These are phyloP conservation scores for Morpho deidamia DNA, from an alignment of 2,888 invertebrate genomes.

Conservation along the genomic window DNA sequence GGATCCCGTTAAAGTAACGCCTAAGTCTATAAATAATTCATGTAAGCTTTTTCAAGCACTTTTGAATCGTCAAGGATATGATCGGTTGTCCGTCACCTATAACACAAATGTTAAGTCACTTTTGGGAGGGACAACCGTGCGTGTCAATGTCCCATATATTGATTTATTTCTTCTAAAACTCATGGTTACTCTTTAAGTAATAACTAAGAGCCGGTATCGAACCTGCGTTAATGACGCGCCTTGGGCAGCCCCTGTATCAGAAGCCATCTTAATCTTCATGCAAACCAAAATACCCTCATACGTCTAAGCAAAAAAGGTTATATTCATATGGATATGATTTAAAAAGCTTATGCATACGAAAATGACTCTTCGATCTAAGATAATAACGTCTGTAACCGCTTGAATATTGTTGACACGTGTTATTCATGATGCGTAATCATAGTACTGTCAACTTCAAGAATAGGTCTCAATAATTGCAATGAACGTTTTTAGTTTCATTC, in stretches of 20 bases:
- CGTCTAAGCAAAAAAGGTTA: slow-evolving; percentile 9
- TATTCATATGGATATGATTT: slow-evolving; percentile 8
- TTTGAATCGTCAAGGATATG: too few relatives aligned
- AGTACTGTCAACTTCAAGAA: slow-evolving; percentile 26
- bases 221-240: slow-evolving; percentile 61
- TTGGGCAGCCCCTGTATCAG: slow-evolving; percentile 54
- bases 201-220: slow-evolving; percentile 53
- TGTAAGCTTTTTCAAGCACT: too few relatives aligned
- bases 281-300: slow-evolving; percentile 20
- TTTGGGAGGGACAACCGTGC: too few relatives aligned
- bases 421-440: slow-evolving; percentile 25
- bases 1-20: too few relatives aligned
- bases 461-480: slow-evolving; percentile 26
- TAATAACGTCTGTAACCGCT: slow-evolving; percentile 17
- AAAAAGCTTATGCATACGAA: slow-evolving; percentile 10
- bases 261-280: slow-evolving; percentile 33
- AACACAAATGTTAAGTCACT: too few relatives aligned
- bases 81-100: too few relatives aligned
- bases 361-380: slow-evolving; percentile 10
- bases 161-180: too few relatives aligned
- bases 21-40: too few relatives aligned
- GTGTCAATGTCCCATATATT: too few relatives aligned
- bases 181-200: slow-evolving; percentile 42
- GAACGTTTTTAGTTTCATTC: slow-evolving; percentile 24
- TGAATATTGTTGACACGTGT: slow-evolving; percentile 15